These are phyloP conservation scores for Falco rusticolus DNA, from an alignment of 2,797 vertebrate species.

Conservation along the genomic window DNA sequence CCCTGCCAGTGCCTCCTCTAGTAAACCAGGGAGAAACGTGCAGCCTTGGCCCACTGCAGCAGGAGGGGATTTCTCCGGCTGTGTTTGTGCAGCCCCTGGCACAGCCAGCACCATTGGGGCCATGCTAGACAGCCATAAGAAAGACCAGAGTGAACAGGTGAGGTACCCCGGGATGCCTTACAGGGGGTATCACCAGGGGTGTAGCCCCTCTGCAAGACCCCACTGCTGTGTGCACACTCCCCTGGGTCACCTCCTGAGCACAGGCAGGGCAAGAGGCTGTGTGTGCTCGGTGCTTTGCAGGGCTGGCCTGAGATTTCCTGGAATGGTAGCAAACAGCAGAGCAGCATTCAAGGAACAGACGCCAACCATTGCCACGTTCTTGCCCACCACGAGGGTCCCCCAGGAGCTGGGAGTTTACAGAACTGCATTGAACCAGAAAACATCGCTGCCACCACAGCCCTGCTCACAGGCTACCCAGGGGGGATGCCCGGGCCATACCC, in stretches of 20 bases:
- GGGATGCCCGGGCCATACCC: fast-evolving
- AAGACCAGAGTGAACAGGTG: not conserved
- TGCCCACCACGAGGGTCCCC: not conserved
- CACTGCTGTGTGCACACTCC: fast-evolving
- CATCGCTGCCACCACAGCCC: not conserved
- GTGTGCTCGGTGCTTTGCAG: fast-evolving
- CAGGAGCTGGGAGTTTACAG: not conserved
- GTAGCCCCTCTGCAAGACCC: not conserved
- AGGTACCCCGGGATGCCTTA: not conserved
- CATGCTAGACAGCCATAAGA: not conserved
- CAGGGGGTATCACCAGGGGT: fast-evolving
- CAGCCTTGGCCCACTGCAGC: not conserved
- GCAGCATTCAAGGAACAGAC: not conserved
- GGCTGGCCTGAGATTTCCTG: not conserved
- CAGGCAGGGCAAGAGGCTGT: not conserved
- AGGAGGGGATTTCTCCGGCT: not conserved
- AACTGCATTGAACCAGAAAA: not conserved
- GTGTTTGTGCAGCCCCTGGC: not conserved
- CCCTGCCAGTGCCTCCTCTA: not conserved
- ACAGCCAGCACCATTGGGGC: not conserved
- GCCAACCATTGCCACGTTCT: fast-evolving
- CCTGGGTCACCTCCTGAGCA: not conserved
- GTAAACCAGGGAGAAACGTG: not conserved
- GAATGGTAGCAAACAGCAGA: not conserved
- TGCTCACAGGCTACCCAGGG: fast-evolving